A percentile compares a stretch with the other conserved stretches of the same genome.
phyloP scores from a whole-genome alignment of 2,888 invertebrate species.

The Noctuana brunneofusca region DNA sequence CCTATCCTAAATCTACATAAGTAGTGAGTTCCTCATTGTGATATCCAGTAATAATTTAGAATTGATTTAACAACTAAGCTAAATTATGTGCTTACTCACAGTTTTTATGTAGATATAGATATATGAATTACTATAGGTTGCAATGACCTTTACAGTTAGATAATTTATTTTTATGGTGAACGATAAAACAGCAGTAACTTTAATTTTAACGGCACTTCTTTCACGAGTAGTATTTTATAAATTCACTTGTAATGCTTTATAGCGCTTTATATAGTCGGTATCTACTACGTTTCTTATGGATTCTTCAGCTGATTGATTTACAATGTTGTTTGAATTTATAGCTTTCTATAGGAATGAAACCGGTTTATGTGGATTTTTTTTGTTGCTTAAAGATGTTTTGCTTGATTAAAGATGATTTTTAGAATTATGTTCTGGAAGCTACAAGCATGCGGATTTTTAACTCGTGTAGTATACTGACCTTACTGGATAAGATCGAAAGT shows the following conservation, averaged over 20 bases:
- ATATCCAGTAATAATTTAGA: too few species aligned
- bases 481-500: too few species aligned
- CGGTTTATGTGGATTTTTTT: not conserved
- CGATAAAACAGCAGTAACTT: conserved; percentile 1
- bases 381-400: too few species aligned
- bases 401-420: too few species aligned
- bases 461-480: too few species aligned
- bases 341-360: not conserved
- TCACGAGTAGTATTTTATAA: not conserved
- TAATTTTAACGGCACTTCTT: not conserved
- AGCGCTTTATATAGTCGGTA: not conserved
- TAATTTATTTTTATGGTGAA: not conserved
- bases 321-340: conserved; percentile 2
- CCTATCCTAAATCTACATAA: too few species aligned
- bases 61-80: too few species aligned
- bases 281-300: not conserved
- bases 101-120: too few species aligned
- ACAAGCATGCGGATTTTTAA: too few species aligned
- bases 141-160: not conserved
- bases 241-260: not conserved
- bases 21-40: too few species aligned
- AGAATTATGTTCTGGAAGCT: too few species aligned
- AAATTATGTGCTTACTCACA: too few species aligned
- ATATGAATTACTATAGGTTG: not conserved
- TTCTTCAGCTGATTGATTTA: conserved; percentile 5